Evolutionary conservation across 2,888 invertebrate genomes (phyloP), one percentile per base, ranked within the genome.

Genomic region (Salpingus planirostris): DNA sequence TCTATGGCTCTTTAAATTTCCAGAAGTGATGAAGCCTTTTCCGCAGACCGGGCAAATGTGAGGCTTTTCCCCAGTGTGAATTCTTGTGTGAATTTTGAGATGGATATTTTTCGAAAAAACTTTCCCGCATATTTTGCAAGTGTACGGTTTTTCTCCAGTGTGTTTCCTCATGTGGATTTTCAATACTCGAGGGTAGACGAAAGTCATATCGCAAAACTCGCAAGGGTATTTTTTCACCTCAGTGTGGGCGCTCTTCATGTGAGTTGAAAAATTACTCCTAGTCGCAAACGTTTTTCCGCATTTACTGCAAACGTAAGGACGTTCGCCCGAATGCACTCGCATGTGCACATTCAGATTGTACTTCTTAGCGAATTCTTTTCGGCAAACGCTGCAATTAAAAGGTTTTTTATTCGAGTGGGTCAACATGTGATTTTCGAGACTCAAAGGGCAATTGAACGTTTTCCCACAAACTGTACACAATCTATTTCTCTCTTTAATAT

Each of bases 381-480:
- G 5, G 18, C 18, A 18, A 18, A 18, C 18, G 18, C 8, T 8
- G 18, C 18, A 18, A 6, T 18, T 18, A 8, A 18, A 18, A 5
- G 18, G 18, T 18, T 18, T 18, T 18, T 18, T 8, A 6, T 18
- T 18, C 18, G 18, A 18, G 36, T 55, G 55, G 1, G 50, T 54
- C 22, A 47, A 27, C 36, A 53, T 40, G 33, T 55, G 50, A 27
- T 48, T 46, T 31, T 48, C 44, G 42, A 54, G 41, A 15, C 45
- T 42, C 37, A 47, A 50, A 4, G 42, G 44, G 28, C 42, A 34
- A 27, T 39, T 44, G 38, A 48, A 53, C 3, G 45, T 44, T 36
- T 55, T 54, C 1, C 54, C 52, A 24, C 52, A 54, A 4, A 50
- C 36, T 23, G 44, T 54, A 26, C 55, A 55, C 11, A 50, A 37